Evolutionary conservation across 2,113 vertebrate genomes (phyloP).

Genomic region (Takifugu bimaculatus): DNA sequence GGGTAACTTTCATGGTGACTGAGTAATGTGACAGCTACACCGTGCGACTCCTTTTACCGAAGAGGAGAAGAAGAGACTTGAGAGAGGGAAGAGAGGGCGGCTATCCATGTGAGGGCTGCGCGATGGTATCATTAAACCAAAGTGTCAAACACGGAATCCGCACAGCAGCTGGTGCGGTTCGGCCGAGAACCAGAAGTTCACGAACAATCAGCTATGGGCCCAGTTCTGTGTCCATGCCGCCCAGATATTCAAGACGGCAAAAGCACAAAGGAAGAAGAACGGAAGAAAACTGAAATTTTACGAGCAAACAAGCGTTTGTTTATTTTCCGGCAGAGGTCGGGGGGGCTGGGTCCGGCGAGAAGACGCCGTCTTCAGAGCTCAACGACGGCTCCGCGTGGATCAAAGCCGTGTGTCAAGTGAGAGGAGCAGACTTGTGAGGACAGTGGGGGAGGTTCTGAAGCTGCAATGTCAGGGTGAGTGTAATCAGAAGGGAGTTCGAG

Average conservation of each 20-base stretch:
- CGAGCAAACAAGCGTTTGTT: no score
- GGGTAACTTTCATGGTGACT: conserved; percentile 24
- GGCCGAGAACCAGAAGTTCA: neutral
- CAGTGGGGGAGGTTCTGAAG: conserved; percentile 21
- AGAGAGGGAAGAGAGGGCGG: neutral
- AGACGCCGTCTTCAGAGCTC: conserved; percentile 21
- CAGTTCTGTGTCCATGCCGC: neutral
- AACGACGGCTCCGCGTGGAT: conserved; percentile 6
- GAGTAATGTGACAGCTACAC: neutral
- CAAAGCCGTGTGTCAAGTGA: conserved; percentile 1
- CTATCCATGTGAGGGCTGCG: conserved; percentile 1
- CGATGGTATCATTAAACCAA: neutral
- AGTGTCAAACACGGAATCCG: neutral
- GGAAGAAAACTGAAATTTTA: no score
- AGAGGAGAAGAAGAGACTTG: neutral
- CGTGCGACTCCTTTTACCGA: conserved; percentile 2
- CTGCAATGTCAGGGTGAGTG: conserved; percentile 16
- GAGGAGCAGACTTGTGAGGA: conserved; percentile 2
- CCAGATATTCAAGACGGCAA: neutral
- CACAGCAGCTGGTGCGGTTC: conserved; percentile 16
- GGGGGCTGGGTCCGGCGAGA: neutral
- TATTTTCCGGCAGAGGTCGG: no score
- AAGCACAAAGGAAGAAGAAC: neutral
- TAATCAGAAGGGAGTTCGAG: conserved; percentile 30
- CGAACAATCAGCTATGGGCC: neutral